These are phyloP conservation scores for Leptopilina clavipes DNA, from an alignment of 1,140 invertebrate species.

Conservation along the genomic window DNA sequence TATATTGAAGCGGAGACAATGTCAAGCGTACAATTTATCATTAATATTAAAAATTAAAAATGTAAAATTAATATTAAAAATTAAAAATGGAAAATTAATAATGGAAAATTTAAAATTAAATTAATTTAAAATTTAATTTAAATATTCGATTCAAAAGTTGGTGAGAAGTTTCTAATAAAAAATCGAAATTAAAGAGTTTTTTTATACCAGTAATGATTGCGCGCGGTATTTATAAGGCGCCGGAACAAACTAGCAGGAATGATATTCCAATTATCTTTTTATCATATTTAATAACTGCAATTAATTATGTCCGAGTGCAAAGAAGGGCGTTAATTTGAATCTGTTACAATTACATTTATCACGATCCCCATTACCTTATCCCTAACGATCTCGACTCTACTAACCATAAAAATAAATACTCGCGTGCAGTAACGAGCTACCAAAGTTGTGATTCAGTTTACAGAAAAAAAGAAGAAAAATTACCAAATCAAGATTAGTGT, in stretches of 20 bases:
- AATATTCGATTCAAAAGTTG: too few relatives aligned
- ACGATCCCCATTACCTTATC: conserved; percentile 32
- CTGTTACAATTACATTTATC: conserved; percentile 27
- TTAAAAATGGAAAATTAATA: too few relatives aligned
- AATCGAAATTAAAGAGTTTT: too few relatives aligned
- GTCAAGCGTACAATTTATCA: not conserved
- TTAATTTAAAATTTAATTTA: too few relatives aligned
- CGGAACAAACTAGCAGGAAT: not conserved
- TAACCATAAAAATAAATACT: conserved; percentile 31
- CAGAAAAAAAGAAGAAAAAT: not conserved
- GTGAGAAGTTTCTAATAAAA: too few relatives aligned
- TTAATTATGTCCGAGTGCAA: not conserved
- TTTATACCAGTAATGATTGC: too few relatives aligned
- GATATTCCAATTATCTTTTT: not conserved
- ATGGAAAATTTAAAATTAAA: too few relatives aligned
- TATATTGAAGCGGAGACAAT: conserved; percentile 58
- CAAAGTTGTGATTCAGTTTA: conserved; percentile 6
- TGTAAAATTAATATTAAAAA: too few relatives aligned
- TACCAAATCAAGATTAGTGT: not conserved
- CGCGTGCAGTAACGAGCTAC: conserved; percentile 31
- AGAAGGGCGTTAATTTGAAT: conserved; percentile 15
- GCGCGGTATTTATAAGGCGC: conserved; percentile 6
- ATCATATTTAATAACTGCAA: conserved; percentile 28
- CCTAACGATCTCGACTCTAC: conserved; percentile 21
- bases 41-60: too few relatives aligned